Base-by-base conservation (phyloP, 2,888 invertebrate genomes). In the Drosophila barbarae region DNA sequence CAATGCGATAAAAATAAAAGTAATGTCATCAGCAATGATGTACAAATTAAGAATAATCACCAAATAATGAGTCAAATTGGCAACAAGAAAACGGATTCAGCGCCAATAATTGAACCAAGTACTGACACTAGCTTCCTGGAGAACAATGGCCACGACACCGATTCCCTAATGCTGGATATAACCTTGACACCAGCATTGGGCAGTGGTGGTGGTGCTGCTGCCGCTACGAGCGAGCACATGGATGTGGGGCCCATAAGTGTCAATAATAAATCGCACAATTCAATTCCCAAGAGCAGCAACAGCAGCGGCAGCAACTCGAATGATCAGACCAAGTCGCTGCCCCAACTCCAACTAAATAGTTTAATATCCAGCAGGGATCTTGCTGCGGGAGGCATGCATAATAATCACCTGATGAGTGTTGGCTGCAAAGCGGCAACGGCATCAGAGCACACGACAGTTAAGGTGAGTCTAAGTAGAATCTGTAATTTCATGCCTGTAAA, bases 21-120 rank as follows among this genome's bases (percentile, higher is more conserved):
- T 3, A 63, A 38, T n/a, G 44, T n/a, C 35, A 42, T 55, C 15
- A 53, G 26, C 18, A 41, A 71, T 75, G 71, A 76, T 66, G 81
- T 71, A 67, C 73, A 70, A 69, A 69, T 65, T 38, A 76, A 38
- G 53, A 77, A 53, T 69, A 77, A 52, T 68, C 76, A 73, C 63
- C 69, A 76, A 72, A 61, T 74, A 41, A 81, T 71, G 42, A 84
- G 77, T 54, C 74, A 73, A 70, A 55, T 67, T 23, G 69, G 56
- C 57, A 63, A 71, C 10, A 51, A 52, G n/a, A 68, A 51, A 41
- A 30, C 41, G 32, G 70, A 58, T 60, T 52, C 50, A 50, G 47
- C 66, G 61, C 51, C 57, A 42, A 50, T 50, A 51, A 51, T 64
- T 23, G 52, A 56, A 34, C 49, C 42, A 21, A 53, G 65, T 59